A percentile compares a stretch with the other conserved stretches of the same genome.
phyloP scores from a whole-genome alignment of 2,888 invertebrate species.

The Drosophila greeni region DNA sequence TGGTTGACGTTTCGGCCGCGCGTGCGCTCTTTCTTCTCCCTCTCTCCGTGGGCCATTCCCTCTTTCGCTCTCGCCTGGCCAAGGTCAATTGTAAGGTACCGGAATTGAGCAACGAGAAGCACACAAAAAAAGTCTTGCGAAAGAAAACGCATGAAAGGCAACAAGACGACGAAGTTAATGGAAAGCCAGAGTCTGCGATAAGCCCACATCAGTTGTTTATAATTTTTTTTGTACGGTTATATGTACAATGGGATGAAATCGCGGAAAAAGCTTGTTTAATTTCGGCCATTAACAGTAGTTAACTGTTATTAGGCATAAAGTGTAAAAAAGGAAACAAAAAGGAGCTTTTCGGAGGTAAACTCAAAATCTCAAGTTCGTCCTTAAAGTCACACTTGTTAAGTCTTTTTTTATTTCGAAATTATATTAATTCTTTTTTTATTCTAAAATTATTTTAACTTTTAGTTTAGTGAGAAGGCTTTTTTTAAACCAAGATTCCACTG shows the following conservation, averaged over 20 bases:
- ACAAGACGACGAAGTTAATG: conserved; percentile 14
- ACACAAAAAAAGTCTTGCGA: conserved; percentile 29
- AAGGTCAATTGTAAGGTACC: conserved; percentile 63
- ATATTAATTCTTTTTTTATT: too few relatives aligned
- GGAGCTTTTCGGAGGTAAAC: background rate
- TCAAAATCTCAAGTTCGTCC: background rate
- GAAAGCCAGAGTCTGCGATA: conserved; percentile 31
- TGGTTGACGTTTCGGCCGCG: conserved; percentile 24
- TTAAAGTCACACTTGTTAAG: too few relatives aligned
- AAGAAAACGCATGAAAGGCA: conserved; percentile 43
- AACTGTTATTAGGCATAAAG: too few relatives aligned
- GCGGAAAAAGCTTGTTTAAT: background rate
- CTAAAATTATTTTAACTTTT: too few relatives aligned
- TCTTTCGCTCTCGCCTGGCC: conserved; percentile 3
- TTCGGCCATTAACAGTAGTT: background rate
- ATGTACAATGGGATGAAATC: conserved; percentile 48
- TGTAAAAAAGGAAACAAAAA: background rate
- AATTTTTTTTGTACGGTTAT: conserved; percentile 8
- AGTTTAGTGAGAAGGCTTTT: too few relatives aligned
- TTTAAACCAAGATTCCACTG: conserved; percentile 5
- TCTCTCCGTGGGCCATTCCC: background rate
- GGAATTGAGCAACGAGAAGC: conserved; percentile 17
- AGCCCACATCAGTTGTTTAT: conserved; percentile 14
- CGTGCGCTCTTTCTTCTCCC: conserved; percentile 10
- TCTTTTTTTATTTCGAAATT: too few relatives aligned